phyloP scores from a whole-genome alignment of 2,113 vertebrate species.

The Cyanistes caeruleus region DNA sequence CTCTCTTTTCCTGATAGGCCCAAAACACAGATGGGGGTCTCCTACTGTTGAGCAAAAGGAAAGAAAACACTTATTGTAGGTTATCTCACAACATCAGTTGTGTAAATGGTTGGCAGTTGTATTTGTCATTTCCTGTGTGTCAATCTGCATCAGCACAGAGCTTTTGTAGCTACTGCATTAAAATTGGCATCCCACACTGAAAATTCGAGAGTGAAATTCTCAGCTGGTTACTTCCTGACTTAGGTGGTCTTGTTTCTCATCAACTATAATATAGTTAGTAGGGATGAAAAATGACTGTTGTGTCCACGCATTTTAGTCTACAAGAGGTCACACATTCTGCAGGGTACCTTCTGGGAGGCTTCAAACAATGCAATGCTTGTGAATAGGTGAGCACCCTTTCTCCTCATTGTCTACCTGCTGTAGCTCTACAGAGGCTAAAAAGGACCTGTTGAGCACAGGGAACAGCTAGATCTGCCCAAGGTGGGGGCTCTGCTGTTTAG shows the following conservation, averaged over 20 bases:
- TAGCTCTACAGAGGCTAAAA: neutral
- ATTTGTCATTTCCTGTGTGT: neutral
- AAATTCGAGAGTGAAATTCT: neutral
- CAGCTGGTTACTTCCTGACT: neutral
- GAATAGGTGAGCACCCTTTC: neutral
- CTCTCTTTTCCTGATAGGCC: neutral
- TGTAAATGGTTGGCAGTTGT: neutral
- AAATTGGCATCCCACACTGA: neutral
- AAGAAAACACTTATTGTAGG: neutral
- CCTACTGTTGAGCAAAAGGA: neutral
- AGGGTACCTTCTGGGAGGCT: neutral
- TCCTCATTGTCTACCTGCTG: rapidly evolving
- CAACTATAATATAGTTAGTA: neutral
- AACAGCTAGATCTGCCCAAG: neutral
- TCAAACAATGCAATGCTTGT: neutral
- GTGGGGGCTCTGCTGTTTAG: neutral
- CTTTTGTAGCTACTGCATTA: neutral
- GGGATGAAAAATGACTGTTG: neutral
- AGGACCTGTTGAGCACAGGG: neutral
- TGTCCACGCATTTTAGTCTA: neutral
- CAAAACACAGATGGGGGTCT: neutral
- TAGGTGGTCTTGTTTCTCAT: neutral
- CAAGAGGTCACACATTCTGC: neutral
- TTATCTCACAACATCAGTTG: neutral
- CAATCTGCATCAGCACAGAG: neutral